A percentile compares a stretch with the other conserved stretches of the same genome.
phyloP scores from a whole-genome alignment of 1,140 invertebrate genomes.

The Cepaea nemoralis region DNA sequence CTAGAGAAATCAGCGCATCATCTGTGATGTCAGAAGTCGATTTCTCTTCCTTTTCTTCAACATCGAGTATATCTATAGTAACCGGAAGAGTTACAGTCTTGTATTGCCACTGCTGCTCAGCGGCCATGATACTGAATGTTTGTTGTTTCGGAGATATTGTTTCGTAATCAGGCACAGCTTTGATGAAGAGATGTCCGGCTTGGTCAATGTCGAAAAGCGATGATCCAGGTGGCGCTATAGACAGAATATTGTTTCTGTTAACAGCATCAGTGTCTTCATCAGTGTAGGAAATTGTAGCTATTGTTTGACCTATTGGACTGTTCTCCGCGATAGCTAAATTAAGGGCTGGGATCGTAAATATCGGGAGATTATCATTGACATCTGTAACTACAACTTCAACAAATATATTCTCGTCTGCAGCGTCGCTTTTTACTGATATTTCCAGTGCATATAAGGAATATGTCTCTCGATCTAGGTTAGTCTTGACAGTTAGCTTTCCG shows the following conservation, averaged over 20 bases:
- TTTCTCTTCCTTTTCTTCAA: not conserved
- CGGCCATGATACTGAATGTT: not conserved
- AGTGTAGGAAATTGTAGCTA: constrained; percentile 1
- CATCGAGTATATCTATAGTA: constrained; percentile 6
- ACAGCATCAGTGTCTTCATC: constrained; percentile 8
- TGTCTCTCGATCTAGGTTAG: constrained; percentile 6
- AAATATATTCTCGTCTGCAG: not conserved
- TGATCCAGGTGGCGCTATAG: not conserved
- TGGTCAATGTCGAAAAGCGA: constrained; percentile 14
- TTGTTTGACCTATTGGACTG: constrained; percentile 4
- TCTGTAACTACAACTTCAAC: constrained; percentile 21
- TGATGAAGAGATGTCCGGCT: not conserved
- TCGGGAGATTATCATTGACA: constrained; percentile 24
- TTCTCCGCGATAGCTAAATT: constrained; percentile 11
- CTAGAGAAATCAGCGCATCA: constrained; percentile 17
- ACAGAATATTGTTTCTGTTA: not conserved
- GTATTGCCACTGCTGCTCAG: not conserved
- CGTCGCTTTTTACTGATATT: not conserved
- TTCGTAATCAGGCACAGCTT: constrained; percentile 17
- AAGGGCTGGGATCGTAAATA: not conserved
- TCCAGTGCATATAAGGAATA: not conserved
- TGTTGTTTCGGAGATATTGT: not conserved
- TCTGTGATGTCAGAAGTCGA: not conserved
- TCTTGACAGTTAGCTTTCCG: not conserved
- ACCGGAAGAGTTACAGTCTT: not conserved